Evolutionary conservation across 2,113 vertebrate genomes (phyloP), one percentile per base, ranked within the genome.

Genomic region (Lucifuga dentata): DNA sequence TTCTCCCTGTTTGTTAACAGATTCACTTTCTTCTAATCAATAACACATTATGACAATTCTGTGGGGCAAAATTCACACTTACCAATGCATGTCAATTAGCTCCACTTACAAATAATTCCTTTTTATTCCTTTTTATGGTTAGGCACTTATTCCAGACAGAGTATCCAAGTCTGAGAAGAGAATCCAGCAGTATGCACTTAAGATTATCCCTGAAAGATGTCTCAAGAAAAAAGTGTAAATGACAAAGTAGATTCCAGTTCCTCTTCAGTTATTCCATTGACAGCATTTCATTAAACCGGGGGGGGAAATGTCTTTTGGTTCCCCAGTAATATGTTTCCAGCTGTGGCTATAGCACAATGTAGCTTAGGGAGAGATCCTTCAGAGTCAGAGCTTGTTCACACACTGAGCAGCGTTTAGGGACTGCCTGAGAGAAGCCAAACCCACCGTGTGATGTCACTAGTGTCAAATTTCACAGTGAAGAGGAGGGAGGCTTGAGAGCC

Each of bases 361-460:
- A 51, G 80, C 66, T 73, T 26, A 16, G 45, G 68, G 81, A 80
- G 85, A 81, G 90, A 86, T 85, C 84, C 88, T 92, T 85, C 81
- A 70, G 78, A 76, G 90, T 78, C 87, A 83, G 67, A 64, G 89
- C 87, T 86, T 76, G 85, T 89, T 90, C 87, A 87, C 88, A 89
- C 80, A 91, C 89, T 90, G 88, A 90, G 78, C 59, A 32, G 73
- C 69, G 63, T 76, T 40, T 72, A 8, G 82, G 63, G 80, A 60
- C 52, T 67, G 63, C 73, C 70, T 32, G 82, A 68, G 78, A 81
- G 73, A 91, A 87, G 91, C 81, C 89, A 89, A 86, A 65, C 76
- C 89, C 85, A 80, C 83, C 12, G 0, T 44, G 87, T 91, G 91
- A 91, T 90, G 91, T 93, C 93, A 93, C 77, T 40, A 80, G 91